These are phyloP conservation scores for Argynnis bischoffii DNA, from an alignment of 2,888 invertebrate genomes.

Conservation along the genomic window DNA sequence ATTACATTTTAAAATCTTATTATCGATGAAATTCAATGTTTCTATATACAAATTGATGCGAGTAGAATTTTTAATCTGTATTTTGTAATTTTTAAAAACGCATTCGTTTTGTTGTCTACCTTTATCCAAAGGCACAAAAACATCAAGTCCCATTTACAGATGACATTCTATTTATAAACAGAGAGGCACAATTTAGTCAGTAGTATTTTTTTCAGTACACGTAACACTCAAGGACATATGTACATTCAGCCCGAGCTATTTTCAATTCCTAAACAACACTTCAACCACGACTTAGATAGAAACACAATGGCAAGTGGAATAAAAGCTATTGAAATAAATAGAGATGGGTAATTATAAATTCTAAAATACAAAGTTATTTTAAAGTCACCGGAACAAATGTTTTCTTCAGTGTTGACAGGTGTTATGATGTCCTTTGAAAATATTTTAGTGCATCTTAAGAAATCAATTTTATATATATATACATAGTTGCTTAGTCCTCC, in stretches of 20 bases:
- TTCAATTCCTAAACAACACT: constrained; percentile 18
- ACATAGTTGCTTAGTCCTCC: too few species aligned
- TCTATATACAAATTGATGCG: background rate
- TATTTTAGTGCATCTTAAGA: too few species aligned
- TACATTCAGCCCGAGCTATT: constrained; percentile 12
- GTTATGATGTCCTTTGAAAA: too few species aligned
- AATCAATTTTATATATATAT: too few species aligned
- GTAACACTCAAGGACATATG: constrained; percentile 20
- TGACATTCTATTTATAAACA: constrained; percentile 9
- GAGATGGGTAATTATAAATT: constrained; percentile 4
- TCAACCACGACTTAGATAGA: background rate
- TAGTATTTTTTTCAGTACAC: constrained; percentile 3
- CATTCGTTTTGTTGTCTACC: background rate
- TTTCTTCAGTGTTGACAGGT: too few species aligned
- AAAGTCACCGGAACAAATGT: too few species aligned
- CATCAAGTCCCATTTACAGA: constrained; percentile 7
- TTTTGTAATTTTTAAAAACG: background rate
- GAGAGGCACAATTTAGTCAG: constrained; percentile 16
- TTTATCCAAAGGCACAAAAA: constrained; percentile 17
- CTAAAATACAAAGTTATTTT: background rate
- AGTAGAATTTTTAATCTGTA: background rate
- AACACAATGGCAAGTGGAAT: constrained; percentile 22
- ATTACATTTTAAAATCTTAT: too few species aligned
- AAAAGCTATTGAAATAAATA: constrained; percentile 18
- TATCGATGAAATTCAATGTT: background rate